Percentiles rank a stretch among this genome's conserved stretches.
phyloP scores from a whole-genome alignment of 2,888 invertebrate species.

The Invenusta paracnida region DNA sequence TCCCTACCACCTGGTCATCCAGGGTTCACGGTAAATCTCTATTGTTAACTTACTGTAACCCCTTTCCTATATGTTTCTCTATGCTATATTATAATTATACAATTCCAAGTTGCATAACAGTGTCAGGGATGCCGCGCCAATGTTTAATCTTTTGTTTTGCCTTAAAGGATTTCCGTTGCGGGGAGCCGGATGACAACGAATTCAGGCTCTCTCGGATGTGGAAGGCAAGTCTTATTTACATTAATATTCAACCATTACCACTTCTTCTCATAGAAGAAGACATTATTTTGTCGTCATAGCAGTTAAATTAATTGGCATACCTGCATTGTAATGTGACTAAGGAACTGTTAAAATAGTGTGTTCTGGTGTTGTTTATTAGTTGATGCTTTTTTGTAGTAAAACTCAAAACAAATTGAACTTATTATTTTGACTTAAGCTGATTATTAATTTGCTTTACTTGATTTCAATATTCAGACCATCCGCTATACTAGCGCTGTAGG shows the following conservation, averaged over 20 bases:
- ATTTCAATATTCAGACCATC: neutral
- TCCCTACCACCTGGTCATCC: slow-evolving; percentile 2
- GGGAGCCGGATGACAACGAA: slow-evolving; percentile 26
- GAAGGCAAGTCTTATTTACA: slow-evolving; percentile 7
- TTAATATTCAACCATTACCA: neutral
- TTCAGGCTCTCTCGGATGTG: slow-evolving; percentile 29
- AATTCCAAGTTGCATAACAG: slow-evolving; percentile 10
- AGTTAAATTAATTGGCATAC: slow-evolving; percentile 5
- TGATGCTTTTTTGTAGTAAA: neutral
- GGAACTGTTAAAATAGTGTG: neutral
- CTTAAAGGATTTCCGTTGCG: slow-evolving; percentile 19
- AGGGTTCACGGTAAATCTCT: neutral
- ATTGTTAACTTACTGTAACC: neutral
- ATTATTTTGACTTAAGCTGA: too few species aligned
- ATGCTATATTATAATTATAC: neutral
- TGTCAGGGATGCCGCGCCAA: neutral
- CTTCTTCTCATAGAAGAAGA: neutral
- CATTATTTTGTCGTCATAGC: neutral
- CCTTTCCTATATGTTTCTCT: neutral
- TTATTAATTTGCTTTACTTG: neutral
- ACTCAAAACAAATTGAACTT: too few species aligned
- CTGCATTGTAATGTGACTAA: slow-evolving; percentile 11
- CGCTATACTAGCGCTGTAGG: neutral
- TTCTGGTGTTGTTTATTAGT: neutral
- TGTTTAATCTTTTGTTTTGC: slow-evolving; percentile 11